Evolutionary conservation across 2,113 vertebrate genomes (phyloP).

Genomic region (Phalacrocorax brasilianus): DNA sequence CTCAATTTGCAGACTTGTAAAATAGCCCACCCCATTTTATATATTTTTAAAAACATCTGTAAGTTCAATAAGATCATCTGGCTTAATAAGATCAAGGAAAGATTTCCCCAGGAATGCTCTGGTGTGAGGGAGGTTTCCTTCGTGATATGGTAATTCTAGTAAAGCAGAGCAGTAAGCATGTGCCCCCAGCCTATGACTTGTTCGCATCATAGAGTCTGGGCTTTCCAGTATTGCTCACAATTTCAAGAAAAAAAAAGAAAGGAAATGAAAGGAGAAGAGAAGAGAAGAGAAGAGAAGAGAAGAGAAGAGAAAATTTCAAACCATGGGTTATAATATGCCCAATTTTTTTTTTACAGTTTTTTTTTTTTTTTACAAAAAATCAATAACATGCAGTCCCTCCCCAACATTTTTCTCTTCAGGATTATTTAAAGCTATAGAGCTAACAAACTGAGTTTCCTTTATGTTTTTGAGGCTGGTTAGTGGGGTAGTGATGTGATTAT

Average conservation of each 20-base stretch:
- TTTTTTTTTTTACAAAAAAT: neutral
- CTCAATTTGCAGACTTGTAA: neutral
- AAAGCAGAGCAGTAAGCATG: neutral
- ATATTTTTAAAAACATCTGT: neutral
- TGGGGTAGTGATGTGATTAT: neutral
- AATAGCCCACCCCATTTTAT: neutral
- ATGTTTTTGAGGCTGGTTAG: neutral
- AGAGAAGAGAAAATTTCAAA: neutral
- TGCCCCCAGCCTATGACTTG: neutral
- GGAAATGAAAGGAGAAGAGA: too few species aligned
- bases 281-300: accelerated
- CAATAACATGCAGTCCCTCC: neutral
- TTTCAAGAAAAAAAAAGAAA: neutral
- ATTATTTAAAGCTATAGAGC: slow-evolving; percentile 36
- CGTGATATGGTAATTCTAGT: neutral
- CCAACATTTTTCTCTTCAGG: neutral
- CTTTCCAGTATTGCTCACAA: neutral
- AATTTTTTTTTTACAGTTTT: too few species aligned
- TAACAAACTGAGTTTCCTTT: neutral
- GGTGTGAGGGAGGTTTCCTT: neutral
- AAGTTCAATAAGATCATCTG: neutral
- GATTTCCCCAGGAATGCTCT: neutral
- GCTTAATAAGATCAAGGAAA: neutral
- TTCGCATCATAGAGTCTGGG: neutral
- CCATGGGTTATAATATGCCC: neutral